A percentile compares a stretch with the other conserved stretches of the same genome.
Evolutionary conservation across 2,888 invertebrate species (phyloP).

Genomic region (Parapristionchus giblindavisi): DNA sequence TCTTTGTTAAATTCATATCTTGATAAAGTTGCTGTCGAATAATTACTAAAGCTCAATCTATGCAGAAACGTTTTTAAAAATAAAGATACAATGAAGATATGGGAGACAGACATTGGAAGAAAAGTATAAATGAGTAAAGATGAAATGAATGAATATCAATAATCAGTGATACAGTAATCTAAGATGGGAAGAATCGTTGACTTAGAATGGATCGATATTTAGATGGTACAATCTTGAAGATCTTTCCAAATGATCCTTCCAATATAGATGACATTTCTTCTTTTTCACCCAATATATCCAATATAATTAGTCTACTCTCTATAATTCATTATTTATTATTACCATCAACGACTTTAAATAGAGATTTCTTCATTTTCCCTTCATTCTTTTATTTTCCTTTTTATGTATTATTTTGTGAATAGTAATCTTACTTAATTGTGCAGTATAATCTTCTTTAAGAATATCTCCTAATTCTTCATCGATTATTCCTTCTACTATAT

Average conservation of each 20-base stretch:
- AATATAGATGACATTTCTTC: background rate
- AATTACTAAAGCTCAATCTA: too few species aligned
- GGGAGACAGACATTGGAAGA: too few species aligned
- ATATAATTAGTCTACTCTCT: constrained; percentile 10
- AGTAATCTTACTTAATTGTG: constrained; percentile 22
- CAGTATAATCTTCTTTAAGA: constrained; percentile 22
- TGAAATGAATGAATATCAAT: too few species aligned
- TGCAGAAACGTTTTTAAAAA: too few species aligned
- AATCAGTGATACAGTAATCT: too few species aligned
- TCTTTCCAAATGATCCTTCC: constrained; percentile 22
- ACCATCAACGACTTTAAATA: background rate
- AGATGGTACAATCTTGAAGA: constrained; percentile 16
- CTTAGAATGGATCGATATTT: constrained; percentile 13
- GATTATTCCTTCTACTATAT: background rate
- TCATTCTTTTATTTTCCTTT: background rate
- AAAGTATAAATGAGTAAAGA: too few species aligned
- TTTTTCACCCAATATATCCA: constrained; percentile 17
- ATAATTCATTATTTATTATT: background rate
- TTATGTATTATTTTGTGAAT: too few species aligned
- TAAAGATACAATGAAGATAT: too few species aligned
- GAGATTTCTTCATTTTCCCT: background rate
- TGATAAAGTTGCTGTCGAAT: too few species aligned
- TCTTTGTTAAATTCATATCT: too few species aligned
- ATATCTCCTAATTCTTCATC: constrained; percentile 35
- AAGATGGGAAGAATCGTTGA: constrained; percentile 23